A percentile compares a stretch with the other conserved stretches of the same genome.
These are phyloP conservation scores for Erpobdella octoculata DNA, from an alignment of 2,888 invertebrate genomes.

Conservation along the genomic window DNA sequence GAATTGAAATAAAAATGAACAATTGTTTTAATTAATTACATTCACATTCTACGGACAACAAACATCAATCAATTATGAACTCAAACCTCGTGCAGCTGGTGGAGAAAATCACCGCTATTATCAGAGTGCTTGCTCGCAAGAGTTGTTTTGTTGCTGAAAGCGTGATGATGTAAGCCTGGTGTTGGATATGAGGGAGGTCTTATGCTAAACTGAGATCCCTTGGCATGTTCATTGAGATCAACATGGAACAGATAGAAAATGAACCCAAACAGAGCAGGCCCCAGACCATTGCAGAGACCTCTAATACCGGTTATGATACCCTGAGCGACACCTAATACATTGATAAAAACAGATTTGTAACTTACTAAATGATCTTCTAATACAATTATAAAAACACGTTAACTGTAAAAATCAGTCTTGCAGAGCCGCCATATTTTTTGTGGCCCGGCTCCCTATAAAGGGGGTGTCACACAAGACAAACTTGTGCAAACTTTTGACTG, in stretches of 20 bases:
- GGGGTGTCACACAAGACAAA: too few relatives aligned
- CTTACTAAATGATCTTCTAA: too few relatives aligned
- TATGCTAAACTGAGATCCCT: not conserved
- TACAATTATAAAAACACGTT: too few relatives aligned
- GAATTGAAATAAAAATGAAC: too few relatives aligned
- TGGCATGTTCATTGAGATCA: conserved; percentile 68
- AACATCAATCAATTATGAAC: too few relatives aligned
- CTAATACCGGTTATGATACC: conserved; percentile 98
- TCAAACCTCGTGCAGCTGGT: conserved; percentile 15
- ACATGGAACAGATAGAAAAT: conserved; percentile 98
- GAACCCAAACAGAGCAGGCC: conserved; percentile 95
- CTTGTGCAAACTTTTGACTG: too few relatives aligned
- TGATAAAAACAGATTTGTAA: too few relatives aligned
- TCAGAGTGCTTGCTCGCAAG: not conserved
- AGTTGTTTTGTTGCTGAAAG: not conserved
- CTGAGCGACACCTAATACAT: conserved; percentile 57
- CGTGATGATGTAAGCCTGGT: not conserved
- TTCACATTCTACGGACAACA: too few relatives aligned
- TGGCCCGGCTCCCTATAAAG: too few relatives aligned
- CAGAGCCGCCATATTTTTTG: too few relatives aligned
- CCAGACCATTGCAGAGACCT: conserved; percentile 92
- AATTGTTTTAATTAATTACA: too few relatives aligned
- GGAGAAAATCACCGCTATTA: not conserved
- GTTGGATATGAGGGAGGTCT: not conserved
- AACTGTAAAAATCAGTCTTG: too few relatives aligned